Base-by-base conservation (phyloP, 2,113 vertebrate species). In the Junco hyemalis region DNA sequence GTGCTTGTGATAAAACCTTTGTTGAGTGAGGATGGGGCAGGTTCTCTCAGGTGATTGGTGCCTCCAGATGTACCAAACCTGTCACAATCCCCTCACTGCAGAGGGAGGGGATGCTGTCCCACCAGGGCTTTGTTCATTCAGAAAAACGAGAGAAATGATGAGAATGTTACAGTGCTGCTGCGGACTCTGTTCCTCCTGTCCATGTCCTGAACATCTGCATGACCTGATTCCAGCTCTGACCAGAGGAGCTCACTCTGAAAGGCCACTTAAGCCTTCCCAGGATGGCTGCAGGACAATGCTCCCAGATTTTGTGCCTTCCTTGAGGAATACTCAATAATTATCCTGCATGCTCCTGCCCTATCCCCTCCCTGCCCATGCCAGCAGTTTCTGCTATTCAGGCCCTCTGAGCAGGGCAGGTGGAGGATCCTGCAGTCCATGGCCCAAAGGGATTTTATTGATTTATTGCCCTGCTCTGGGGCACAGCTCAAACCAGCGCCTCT, bases 401-500 rank as follows among this genome's bases (percentile, higher is more conserved):
- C 25, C 56, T 19, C 45, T 8, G 66, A 92, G 59, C 54, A 57
- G 70, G 70, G 51, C 0, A 6, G 44, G 24, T 11, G 44, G 24
- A 83, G 66, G 38, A 26, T 22, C 29, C 53, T 68, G 66, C 18
- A 36, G 48, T 5, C 14, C n/a, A 0, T 1, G 59, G 65, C 61
- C 38, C 42, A 35, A 18, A 31, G 2, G 5, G 5, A 3, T 8
- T 14, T 0, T 36, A 36, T 36, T 36, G 44, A 24, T 23, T 5
- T 2, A 5, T 0, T 21, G 47, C 20, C 2, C 1, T 28, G 45
- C 1, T 4, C 15, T 68, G 59, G 36, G 66, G 28, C 80, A 36
- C 44, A 42, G 51, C 9, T 23, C 42, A 53, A 14, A 86, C 31
- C 63, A 79, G 3, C 0, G 12, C 31, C 26, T 16, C 6, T 1